Conservation (phyloP, 2,797 vertebrate species). For the Lerista edwardsae region DNA sequence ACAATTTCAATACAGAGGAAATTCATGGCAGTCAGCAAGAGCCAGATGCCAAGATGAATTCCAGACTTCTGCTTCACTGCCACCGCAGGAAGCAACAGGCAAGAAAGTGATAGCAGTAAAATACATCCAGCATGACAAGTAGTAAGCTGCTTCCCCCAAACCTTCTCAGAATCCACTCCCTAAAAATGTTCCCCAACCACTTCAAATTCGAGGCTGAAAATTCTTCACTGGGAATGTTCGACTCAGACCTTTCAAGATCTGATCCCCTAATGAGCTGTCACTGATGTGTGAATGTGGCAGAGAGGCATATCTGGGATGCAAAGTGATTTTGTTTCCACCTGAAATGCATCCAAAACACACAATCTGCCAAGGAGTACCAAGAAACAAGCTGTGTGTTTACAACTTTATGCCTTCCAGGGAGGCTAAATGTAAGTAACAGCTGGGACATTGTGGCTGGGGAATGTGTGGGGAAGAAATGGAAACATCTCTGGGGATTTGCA, state of each 20-base stretch:
- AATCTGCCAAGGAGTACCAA: not conserved
- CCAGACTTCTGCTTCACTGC: too few relatives aligned
- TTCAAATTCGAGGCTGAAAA: conserved; percentile 32
- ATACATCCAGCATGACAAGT: too few relatives aligned
- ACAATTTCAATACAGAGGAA: too few relatives aligned
- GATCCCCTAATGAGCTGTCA: conserved; percentile 56
- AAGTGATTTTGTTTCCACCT: conserved; percentile 37
- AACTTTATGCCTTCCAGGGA: not conserved
- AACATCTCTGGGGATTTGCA: not conserved
- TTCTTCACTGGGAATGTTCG: not conserved
- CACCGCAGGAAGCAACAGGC: too few relatives aligned
- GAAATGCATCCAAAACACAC: conserved; percentile 41
- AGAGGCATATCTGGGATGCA: conserved; percentile 59
- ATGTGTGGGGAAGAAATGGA: not conserved
- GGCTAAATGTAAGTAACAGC: not conserved
- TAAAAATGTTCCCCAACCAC: too few relatives aligned
- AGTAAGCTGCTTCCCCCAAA: not conserved
- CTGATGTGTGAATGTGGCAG: conserved; percentile 46
- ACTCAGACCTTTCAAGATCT: conserved; percentile 52
- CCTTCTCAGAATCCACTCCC: too few relatives aligned
- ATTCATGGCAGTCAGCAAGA: too few relatives aligned
- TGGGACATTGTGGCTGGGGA: not conserved
- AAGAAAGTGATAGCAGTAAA: too few relatives aligned
- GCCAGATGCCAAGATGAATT: too few relatives aligned
- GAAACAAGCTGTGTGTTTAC: not conserved